phyloP scores from a whole-genome alignment of 2,113 vertebrate species.

The Percopsis transmontana region DNA sequence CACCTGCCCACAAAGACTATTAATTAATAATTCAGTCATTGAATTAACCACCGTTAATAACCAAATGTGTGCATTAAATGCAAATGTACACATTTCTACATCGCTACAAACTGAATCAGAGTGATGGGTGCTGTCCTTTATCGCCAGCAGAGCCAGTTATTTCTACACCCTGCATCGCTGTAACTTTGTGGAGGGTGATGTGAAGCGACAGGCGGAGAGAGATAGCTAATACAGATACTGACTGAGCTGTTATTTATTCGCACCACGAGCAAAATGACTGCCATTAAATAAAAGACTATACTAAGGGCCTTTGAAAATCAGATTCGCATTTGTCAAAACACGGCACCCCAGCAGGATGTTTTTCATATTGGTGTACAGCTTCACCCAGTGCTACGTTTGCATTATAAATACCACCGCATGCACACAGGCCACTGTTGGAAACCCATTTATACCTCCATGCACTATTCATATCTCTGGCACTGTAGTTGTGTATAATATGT shows the following conservation, averaged over 20 bases:
- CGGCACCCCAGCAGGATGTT: conserved; percentile 28
- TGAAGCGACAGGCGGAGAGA: not conserved
- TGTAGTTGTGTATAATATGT: conserved; percentile 42
- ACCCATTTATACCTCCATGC: conserved; percentile 64
- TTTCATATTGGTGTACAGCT: conserved; percentile 43
- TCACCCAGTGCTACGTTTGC: conserved; percentile 46
- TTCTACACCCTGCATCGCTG: conserved; percentile 25
- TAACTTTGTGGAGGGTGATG: conserved; percentile 25
- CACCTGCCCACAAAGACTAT: conserved; percentile 47
- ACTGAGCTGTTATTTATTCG: conserved; percentile 9
- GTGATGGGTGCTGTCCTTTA: not conserved
- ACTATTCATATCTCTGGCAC: conserved; percentile 72
- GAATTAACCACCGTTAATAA: conserved; percentile 48
- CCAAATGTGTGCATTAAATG: conserved; percentile 12
- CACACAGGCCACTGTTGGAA: conserved; percentile 41
- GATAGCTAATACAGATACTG: conserved; percentile 34
- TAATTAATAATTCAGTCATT: conserved; percentile 71
- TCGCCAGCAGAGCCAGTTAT: conserved; percentile 7
- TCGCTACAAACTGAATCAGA: not conserved
- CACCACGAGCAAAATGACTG: conserved; percentile 27
- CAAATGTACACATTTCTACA: not conserved
- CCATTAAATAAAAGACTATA: conserved; percentile 9
- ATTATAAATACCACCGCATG: conserved; percentile 67
- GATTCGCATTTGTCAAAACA: conserved; percentile 25
- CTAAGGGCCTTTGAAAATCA: conserved; percentile 26